Base-by-base conservation (phyloP, 2,888 invertebrate species). In the Patella ulyssiponensis region DNA sequence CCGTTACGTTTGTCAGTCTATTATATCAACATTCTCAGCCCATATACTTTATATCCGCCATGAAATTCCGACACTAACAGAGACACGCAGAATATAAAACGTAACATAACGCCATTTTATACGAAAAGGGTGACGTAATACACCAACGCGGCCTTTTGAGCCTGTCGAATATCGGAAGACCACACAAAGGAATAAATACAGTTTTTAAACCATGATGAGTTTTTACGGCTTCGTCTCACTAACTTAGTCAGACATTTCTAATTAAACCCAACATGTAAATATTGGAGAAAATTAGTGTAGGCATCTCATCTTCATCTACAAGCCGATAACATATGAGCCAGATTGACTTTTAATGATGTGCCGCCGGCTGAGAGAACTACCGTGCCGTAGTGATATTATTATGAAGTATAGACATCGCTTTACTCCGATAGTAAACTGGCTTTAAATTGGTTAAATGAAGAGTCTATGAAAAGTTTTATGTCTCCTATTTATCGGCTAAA, bases 401-500 rank as follows among this genome's bases (percentile, higher is more conserved):
- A 23, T 23, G 64, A 64, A 64, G 20, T 64, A 23, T 64, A 64
- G 64, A 64, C 64, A 64, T 64, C 20, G 64, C 23, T 64, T 64
- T 20, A 64, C 64, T 64, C 64, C 69, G 64, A 64, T 64, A 64
- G 64, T 64, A 64, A 70, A 75, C 75, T 75, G 69, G 54, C 70
- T 75, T 75, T 70, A 75, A 75, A 70, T 75, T 75, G 75, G 33
- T 56, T 70, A 76, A 76, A 76, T 76, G 72, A 76, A 64, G 23
- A 64, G 72, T 51, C 74, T 56, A 77, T 74, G 54, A 74, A 74
- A 53, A 69, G 33, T 71, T 77, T 77, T 77, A 77, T 77, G 77
- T 77, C 74, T 44, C 58, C n/a, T 73, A 72, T 74, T 77, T 77
- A 77, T 77, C 77, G 71, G 69, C 71, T 69, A 58, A 74, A 74